Conservation (phyloP, 2,113 vertebrate species). For the Triplophysa rosa region DNA sequence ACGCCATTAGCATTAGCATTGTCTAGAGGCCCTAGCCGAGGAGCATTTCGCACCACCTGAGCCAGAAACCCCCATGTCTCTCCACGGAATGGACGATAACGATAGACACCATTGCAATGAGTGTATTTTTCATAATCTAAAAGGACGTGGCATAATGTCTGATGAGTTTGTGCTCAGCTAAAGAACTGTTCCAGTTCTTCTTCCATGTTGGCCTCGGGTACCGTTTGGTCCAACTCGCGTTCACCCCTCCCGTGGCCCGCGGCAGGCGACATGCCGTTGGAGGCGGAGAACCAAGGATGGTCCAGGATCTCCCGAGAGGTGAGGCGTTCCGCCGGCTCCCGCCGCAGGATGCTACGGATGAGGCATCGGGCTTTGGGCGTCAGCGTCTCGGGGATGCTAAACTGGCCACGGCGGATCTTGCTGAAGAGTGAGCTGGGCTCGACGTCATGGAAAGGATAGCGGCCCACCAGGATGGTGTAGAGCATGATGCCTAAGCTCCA, state of each 20-base stretch:
- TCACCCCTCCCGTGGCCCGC: conserved; percentile 80
- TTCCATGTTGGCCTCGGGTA: conserved; percentile 98
- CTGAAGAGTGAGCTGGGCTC: conserved; percentile 97
- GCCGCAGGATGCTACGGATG: conserved; percentile 95
- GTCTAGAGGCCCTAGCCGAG: conserved; percentile 39
- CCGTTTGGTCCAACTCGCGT: conserved; percentile 91
- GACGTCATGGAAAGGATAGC: conserved; percentile 98
- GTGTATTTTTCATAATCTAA: conserved; percentile 59
- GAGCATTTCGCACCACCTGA: conserved; percentile 30
- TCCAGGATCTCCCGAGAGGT: conserved; percentile 97
- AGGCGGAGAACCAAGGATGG: conserved; percentile 95
- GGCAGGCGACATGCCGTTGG: conserved; percentile 79
- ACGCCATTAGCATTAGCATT: conserved; percentile 48
- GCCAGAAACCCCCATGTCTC: conserved; percentile 58
- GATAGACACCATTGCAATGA: conserved; percentile 69
- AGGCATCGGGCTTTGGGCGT: conserved; percentile 98
- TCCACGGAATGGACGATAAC: conserved; percentile 73
- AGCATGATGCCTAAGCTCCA: conserved; percentile 99
- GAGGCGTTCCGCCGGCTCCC: conserved; percentile 93
- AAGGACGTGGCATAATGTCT: conserved; percentile 67
- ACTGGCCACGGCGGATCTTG: conserved; percentile 97
- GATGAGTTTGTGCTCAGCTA: conserved; percentile 82
- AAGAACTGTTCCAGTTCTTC: conserved; percentile 97
- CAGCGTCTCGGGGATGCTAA: conserved; percentile 97
- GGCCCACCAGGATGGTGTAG: conserved; percentile 97